Percentiles rank a stretch among this genome's conserved stretches.
These are phyloP conservation scores for Myotis vivesi DNA, from an alignment of 2,797 vertebrate genomes.

Conservation along the genomic window DNA sequence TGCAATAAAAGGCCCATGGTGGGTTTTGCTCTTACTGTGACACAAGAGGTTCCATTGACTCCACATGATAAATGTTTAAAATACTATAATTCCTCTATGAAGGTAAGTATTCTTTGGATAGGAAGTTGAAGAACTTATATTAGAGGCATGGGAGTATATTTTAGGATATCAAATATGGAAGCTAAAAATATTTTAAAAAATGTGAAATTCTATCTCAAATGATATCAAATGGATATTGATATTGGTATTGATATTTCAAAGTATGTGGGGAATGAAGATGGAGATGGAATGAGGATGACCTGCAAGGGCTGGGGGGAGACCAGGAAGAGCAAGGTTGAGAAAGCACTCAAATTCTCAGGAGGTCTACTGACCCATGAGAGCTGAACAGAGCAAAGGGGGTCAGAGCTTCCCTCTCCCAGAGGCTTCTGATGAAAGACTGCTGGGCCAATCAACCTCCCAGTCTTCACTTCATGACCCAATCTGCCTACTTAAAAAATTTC, in stretches of 20 bases:
- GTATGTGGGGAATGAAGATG: not conserved
- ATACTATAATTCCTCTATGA: not conserved
- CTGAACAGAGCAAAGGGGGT: not conserved
- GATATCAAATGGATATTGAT: not conserved
- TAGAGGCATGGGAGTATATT: not conserved
- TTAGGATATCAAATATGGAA: not conserved
- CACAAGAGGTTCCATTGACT: not conserved
- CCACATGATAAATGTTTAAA: not conserved
- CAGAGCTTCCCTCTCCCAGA: not conserved
- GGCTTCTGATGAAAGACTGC: not conserved
- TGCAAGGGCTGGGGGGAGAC: rapidly evolving
- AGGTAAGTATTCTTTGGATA: not conserved
- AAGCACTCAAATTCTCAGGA: not conserved
- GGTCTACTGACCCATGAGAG: not conserved
- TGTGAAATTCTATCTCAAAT: not conserved
- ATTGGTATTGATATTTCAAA: not conserved
- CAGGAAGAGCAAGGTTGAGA: not conserved
- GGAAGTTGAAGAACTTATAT: not conserved
- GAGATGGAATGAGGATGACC: not conserved
- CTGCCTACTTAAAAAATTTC: not conserved
- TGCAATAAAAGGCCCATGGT: not conserved
- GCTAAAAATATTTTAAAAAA: not conserved
- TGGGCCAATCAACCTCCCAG: not conserved
- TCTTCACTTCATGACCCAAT: not conserved
- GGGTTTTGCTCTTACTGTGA: not conserved